These are phyloP conservation scores for Mystacides longicornis DNA, from an alignment of 2,888 invertebrate genomes.

Conservation along the genomic window DNA sequence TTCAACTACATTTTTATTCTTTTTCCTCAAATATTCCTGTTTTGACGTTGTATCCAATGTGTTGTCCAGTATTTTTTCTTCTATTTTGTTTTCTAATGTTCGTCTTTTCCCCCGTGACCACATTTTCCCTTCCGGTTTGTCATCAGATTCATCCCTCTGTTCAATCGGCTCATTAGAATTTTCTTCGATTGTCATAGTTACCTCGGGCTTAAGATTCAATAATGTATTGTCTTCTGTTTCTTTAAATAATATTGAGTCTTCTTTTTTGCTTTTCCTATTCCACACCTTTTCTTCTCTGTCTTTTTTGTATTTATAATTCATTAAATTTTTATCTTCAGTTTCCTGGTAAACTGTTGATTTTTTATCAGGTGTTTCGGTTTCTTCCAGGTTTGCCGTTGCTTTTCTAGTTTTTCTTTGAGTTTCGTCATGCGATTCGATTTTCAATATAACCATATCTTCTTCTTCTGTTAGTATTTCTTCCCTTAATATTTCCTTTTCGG, in stretches of 20 bases:
- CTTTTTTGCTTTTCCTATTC: neutral
- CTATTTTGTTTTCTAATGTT: too few relatives aligned
- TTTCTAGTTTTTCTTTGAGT: neutral
- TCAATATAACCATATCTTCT: slow-evolving; percentile 52
- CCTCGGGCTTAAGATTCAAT: slow-evolving; percentile 30
- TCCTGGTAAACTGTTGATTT: too few relatives aligned
- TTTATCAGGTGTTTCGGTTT: too few relatives aligned
- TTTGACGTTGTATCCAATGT: too few relatives aligned
- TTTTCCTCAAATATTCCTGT: too few relatives aligned
- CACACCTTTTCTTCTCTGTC: neutral
- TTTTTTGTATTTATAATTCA: neutral
- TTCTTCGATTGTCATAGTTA: too few relatives aligned
- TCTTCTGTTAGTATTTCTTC: slow-evolving; percentile 51
- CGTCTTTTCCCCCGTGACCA: slow-evolving; percentile 31
- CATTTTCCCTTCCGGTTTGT: slow-evolving; percentile 29
- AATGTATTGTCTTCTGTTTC: slow-evolving; percentile 28
- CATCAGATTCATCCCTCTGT: slow-evolving; percentile 34
- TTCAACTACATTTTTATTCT: too few relatives aligned
- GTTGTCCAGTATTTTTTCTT: too few relatives aligned
- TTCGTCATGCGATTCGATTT: slow-evolving; percentile 34
- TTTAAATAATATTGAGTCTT: neutral
- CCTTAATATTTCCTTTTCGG: slow-evolving; percentile 32
- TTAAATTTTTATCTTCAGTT: slow-evolving; percentile 19
- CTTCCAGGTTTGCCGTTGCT: slow-evolving; percentile 33
- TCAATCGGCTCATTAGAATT: slow-evolving; percentile 25